These are phyloP conservation scores for Meriones psammophilus DNA, from an alignment of 2,797 vertebrate species.

Conservation along the genomic window DNA sequence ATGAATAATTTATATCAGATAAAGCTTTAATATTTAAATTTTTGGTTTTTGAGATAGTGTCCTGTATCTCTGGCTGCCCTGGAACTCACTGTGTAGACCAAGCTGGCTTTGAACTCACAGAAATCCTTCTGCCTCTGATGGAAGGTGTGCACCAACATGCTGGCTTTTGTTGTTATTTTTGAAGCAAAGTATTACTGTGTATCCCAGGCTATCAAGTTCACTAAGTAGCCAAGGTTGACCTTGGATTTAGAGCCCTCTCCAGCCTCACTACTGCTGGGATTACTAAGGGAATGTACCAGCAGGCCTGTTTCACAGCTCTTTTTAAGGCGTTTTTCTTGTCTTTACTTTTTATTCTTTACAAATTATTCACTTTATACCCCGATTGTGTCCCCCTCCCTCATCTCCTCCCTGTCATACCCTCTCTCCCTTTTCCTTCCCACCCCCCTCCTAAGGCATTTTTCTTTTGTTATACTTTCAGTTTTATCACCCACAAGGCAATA, in stretches of 20 bases:
- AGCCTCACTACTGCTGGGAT: not conserved
- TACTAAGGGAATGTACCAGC: not conserved
- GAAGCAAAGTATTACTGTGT: not conserved
- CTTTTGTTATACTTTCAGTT: not conserved
- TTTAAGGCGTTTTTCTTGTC: slow-evolving; percentile 7
- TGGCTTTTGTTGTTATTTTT: not conserved
- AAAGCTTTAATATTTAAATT: not conserved
- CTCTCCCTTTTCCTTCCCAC: no score
- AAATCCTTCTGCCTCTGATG: not conserved
- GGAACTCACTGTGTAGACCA: not conserved
- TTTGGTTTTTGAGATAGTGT: not conserved
- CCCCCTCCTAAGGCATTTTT: no score
- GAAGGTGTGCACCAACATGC: not conserved
- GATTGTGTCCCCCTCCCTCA: no score
- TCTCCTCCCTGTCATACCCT: no score
- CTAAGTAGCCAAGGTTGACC: not conserved
- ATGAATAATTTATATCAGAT: not conserved
- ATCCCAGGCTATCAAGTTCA: not conserved
- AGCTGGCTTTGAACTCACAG: not conserved
- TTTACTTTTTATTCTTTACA: no score
- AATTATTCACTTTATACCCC: no score
- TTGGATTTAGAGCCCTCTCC: not conserved
- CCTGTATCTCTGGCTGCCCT: not conserved
- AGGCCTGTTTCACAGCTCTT: not conserved
- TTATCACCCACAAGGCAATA: not conserved